phyloP scores from a whole-genome alignment of 2,113 vertebrate species.

The Laticauda laticaudata region DNA sequence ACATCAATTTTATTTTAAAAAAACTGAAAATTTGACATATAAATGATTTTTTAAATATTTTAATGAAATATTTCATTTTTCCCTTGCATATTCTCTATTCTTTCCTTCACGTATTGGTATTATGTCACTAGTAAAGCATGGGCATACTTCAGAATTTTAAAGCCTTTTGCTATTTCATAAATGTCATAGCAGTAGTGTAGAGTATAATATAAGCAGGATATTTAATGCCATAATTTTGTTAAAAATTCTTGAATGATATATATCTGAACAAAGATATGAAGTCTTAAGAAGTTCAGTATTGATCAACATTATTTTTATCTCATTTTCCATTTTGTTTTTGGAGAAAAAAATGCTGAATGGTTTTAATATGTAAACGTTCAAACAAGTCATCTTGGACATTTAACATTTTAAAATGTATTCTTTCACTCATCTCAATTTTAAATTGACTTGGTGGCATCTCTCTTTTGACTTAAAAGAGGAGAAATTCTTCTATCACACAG shows the following conservation, averaged over 20 bases:
- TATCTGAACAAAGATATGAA: not conserved
- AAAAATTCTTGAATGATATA: not conserved
- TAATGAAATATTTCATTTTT: not conserved
- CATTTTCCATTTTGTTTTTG: not conserved
- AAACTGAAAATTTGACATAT: not conserved
- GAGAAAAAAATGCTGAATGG: not conserved
- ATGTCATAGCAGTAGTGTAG: not conserved
- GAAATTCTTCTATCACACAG: not conserved
- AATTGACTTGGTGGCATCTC: not conserved
- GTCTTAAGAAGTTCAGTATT: not conserved
- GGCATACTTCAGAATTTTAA: not conserved
- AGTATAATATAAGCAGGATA: not conserved
- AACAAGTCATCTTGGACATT: not conserved
- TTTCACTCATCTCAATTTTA: not conserved
- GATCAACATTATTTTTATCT: not conserved
- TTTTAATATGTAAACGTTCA: not conserved
- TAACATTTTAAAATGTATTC: not conserved
- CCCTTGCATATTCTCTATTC: not conserved
- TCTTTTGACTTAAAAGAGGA: not conserved
- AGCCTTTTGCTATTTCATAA: not conserved
- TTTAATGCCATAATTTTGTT: not conserved
- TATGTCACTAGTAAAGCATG: not conserved
- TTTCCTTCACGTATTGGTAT: not conserved
- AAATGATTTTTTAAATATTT: not conserved
- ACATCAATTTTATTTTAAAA: not conserved